Evolutionary conservation across 1,140 invertebrate species (phyloP).

Genomic region (Chironomus tepperi): DNA sequence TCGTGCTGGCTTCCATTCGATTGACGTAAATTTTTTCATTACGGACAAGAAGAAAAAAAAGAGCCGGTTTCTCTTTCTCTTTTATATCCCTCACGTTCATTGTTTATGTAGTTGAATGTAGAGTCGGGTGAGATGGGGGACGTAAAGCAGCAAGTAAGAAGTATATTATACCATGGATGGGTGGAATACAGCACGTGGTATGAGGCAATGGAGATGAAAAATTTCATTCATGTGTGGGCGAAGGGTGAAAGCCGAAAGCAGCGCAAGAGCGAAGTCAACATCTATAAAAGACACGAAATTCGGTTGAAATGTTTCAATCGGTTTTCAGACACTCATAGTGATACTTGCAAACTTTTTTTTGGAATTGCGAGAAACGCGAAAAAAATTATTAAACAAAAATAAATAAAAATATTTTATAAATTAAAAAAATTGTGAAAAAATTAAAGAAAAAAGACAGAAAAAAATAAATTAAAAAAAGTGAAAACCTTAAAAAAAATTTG

Average conservation of each 20-base stretch:
- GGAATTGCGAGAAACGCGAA: not conserved
- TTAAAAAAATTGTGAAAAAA: not conserved
- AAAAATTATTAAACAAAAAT: too few species aligned
- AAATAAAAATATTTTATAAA: constrained; percentile 6
- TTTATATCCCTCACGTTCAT: not conserved
- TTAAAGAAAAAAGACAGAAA: not conserved
- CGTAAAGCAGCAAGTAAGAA: not conserved
- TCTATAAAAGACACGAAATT: constrained; percentile 15
- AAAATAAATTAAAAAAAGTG: not conserved
- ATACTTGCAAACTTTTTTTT: not conserved
- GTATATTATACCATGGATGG: not conserved
- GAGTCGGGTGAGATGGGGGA: not conserved
- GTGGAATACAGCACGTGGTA: not conserved
- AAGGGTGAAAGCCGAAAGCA: not conserved
- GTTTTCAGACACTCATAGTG: not conserved
- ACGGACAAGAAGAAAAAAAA: constrained; percentile 4
- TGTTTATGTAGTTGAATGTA: not conserved
- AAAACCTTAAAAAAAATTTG: too few species aligned
- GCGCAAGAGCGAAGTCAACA: not conserved
- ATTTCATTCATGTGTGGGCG: constrained; percentile 22
- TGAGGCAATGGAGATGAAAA: not conserved
- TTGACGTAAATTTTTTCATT: constrained; percentile 21
- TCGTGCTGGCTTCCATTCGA: not conserved
- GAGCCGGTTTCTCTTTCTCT: not conserved
- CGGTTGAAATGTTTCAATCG: not conserved